Evolutionary conservation across 2,113 vertebrate species (phyloP).

Genomic region (Anoplopoma fimbria): DNA sequence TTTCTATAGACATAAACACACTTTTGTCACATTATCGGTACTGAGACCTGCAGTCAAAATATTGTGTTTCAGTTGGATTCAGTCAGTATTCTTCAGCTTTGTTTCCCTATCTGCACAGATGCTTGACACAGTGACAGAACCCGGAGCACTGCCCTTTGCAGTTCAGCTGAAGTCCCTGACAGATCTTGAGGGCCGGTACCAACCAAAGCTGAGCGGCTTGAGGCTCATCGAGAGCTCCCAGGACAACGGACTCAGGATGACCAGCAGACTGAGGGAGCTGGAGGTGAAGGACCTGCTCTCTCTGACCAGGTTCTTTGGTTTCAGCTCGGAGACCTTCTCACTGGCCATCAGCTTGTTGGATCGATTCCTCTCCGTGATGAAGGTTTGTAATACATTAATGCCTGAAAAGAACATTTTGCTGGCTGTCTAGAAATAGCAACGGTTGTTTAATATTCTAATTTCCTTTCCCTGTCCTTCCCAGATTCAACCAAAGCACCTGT

Average conservation of each 20-base stretch:
- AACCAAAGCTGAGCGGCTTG: constrained; percentile 92
- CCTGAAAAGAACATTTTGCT: background rate
- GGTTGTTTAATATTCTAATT: background rate
- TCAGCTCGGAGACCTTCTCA: constrained; percentile 92
- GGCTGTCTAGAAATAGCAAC: background rate
- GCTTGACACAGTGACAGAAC: constrained; percentile 86
- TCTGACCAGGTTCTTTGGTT: constrained; percentile 94
- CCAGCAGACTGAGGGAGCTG: constrained; percentile 89
- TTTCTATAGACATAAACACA: background rate
- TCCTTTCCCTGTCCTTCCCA: constrained; percentile 55
- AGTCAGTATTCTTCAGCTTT: background rate
- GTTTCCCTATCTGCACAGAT: constrained; percentile 83
- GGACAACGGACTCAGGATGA: constrained; percentile 94
- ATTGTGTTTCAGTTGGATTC: background rate
- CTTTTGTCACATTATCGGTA: background rate
- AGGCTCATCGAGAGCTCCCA: constrained; percentile 89
- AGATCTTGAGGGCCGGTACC: constrained; percentile 89
- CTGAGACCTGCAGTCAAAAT: background rate
- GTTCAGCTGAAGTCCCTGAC: constrained; percentile 87
- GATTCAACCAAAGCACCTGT: constrained; percentile 97
- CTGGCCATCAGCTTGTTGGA: constrained; percentile 92
- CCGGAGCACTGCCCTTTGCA: constrained; percentile 82
- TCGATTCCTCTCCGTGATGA: constrained; percentile 94
- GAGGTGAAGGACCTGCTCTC: constrained; percentile 95
- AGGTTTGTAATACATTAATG: constrained; percentile 83